Evolutionary conservation across 2,797 vertebrate genomes (phyloP).

Genomic region (Xenopus petersii): DNA sequence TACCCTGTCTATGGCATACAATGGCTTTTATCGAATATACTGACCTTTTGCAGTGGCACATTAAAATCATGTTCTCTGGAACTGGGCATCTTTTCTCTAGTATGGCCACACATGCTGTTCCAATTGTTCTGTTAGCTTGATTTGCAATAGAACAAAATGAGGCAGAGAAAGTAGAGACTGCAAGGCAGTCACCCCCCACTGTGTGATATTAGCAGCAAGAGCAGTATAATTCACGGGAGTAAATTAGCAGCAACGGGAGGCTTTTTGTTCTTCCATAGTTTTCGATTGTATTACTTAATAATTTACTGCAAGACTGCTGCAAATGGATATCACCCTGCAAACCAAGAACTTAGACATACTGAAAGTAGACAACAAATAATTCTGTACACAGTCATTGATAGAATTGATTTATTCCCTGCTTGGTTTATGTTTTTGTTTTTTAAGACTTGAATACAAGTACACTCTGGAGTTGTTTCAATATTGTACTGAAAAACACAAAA

Average conservation of each 20-base stretch:
- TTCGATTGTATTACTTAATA: constrained; percentile 22
- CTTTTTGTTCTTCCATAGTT: constrained; percentile 21
- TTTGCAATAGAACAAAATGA: constrained; percentile 26
- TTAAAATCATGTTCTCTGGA: constrained; percentile 21
- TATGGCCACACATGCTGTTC: constrained; percentile 28
- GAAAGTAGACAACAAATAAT: background rate
- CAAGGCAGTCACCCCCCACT: constrained; percentile 10
- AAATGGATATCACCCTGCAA: constrained; percentile 16
- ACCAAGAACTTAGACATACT: background rate
- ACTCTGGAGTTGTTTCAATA: no score
- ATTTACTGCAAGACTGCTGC: background rate
- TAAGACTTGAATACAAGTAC: no score
- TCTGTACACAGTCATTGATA: background rate
- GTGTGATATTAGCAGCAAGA: constrained; percentile 30
- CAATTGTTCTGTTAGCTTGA: constrained; percentile 26
- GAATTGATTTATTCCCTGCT: constrained; percentile 11
- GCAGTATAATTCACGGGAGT: constrained; percentile 39
- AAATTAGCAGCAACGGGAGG: constrained; percentile 38
- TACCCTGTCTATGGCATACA: background rate
- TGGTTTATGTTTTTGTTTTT: background rate
- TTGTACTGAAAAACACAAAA: no score
- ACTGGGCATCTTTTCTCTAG: constrained; percentile 15
- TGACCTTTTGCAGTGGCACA: constrained; percentile 15
- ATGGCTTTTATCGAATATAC: constrained; percentile 15
- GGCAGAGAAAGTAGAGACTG: constrained; percentile 1